A percentile compares a stretch with the other conserved stretches of the same genome.
phyloP scores from a whole-genome alignment of 1,140 invertebrate species.

The Coptotermes formosanus region DNA sequence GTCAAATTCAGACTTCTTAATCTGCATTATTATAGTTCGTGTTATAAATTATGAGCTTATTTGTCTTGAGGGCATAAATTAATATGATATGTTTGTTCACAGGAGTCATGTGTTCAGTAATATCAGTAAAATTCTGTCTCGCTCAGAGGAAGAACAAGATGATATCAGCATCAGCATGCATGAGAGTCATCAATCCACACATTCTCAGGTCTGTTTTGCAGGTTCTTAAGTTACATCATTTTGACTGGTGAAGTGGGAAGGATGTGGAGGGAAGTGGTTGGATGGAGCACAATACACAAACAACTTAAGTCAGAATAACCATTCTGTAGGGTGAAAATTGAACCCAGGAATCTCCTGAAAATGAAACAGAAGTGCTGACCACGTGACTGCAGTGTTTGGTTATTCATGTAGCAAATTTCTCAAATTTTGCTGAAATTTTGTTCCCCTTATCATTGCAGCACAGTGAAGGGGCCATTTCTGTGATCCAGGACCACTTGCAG shows the following conservation, averaged over 20 bases:
- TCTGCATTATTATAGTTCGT: not conserved
- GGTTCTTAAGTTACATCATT: not conserved
- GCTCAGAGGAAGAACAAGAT: slow-evolving; percentile 78
- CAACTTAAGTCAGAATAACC: not conserved
- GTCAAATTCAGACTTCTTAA: no score
- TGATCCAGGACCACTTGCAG: no score
- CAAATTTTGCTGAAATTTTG: no score
- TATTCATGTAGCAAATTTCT: no score
- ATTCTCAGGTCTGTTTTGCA: slow-evolving; percentile 42
- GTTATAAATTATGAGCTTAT: not conserved
- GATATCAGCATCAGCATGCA: slow-evolving; percentile 59
- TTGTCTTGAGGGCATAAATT: not conserved
- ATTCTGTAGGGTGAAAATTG: not conserved
- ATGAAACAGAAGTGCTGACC: no score
- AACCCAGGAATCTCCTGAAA: no score
- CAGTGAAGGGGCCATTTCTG: no score
- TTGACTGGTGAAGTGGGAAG: not conserved
- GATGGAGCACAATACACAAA: not conserved
- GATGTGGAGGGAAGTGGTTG: not conserved
- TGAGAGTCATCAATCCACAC: slow-evolving; percentile 56
- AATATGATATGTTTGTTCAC: not conserved
- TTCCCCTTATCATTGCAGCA: no score
- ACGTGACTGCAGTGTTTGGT: no score
- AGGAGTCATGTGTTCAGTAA: slow-evolving; percentile 92
- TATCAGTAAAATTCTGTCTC: slow-evolving; percentile 92